phyloP scores from a whole-genome alignment of 2,888 invertebrate genomes.

The Amaurobius ferox region DNA sequence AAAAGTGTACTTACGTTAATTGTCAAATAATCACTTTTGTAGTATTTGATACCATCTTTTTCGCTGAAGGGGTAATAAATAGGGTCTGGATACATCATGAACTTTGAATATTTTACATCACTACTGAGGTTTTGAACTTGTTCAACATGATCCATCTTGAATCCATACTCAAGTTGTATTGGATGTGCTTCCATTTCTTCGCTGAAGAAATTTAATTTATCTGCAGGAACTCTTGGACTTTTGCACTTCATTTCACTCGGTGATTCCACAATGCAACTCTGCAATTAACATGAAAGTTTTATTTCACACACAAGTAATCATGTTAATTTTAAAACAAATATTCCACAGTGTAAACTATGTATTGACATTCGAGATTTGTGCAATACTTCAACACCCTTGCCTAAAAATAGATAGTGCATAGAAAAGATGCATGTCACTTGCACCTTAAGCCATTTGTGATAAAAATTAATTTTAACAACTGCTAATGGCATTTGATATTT shows the following conservation, averaged over 20 bases:
- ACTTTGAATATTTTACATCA: slow-evolving; percentile 83
- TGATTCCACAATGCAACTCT: slow-evolving; percentile 83
- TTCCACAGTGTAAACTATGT: too few relatives aligned
- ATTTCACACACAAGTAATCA: too few relatives aligned
- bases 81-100: slow-evolving; percentile 93
- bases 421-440: too few relatives aligned
- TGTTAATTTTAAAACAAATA: too few relatives aligned
- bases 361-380: too few relatives aligned
- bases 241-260: slow-evolving; percentile 90
- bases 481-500: too few relatives aligned
- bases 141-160: slow-evolving; percentile 95
- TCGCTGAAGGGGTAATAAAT: slow-evolving; percentile 92
- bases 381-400: too few relatives aligned
- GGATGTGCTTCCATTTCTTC: slow-evolving; percentile 86
- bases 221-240: slow-evolving; percentile 84
- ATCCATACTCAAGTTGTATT: slow-evolving; percentile 89
- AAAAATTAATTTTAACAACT: too few relatives aligned
- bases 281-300: slow-evolving; percentile 18
- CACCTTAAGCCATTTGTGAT: too few relatives aligned
- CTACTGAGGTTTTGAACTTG: slow-evolving; percentile 85
- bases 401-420: too few relatives aligned
- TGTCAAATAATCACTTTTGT: slow-evolving; percentile 96
- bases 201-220: slow-evolving; percentile 81
- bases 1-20: slow-evolving; percentile 84
- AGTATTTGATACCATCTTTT: slow-evolving; percentile 86